These are phyloP conservation scores for Thera britannica DNA, from an alignment of 2,888 invertebrate species.

Conservation along the genomic window DNA sequence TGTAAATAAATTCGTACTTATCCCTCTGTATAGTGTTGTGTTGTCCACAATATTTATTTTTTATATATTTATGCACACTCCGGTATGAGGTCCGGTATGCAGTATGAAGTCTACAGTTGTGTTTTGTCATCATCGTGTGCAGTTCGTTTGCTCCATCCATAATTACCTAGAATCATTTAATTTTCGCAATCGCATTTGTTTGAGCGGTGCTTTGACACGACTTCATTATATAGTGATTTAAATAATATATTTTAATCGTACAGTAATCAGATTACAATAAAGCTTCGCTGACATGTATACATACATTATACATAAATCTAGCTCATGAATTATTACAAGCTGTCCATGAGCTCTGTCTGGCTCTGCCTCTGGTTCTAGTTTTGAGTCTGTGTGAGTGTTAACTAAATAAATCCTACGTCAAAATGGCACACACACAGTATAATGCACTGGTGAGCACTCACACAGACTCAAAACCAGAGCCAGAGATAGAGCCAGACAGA, in stretches of 20 bases:
- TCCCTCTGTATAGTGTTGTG: too few relatives aligned
- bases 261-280: constrained; percentile 4
- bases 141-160: neutral
- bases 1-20: too few relatives aligned
- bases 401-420: too few relatives aligned
- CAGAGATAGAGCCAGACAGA: too few relatives aligned
- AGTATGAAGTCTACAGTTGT: neutral
- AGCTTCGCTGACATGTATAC: neutral
- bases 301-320: neutral
- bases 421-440: too few relatives aligned
- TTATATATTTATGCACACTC: too few relatives aligned
- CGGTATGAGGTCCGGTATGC: neutral
- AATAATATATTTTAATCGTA: constrained; percentile 6
- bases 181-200: neutral
- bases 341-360: neutral
- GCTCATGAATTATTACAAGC: neutral
- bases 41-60: too few relatives aligned
- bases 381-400: too few relatives aligned
- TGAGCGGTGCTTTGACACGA: neutral
- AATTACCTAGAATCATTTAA: neutral
- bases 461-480: too few relatives aligned
- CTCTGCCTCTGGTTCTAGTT: too few relatives aligned
- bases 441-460: too few relatives aligned
- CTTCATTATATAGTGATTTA: constrained; percentile 4
- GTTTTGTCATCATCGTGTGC: neutral